Evolutionary conservation across 64 coral and sea anemone genomes (phyloP).

Genomic region (Pocillopora verrucosa): DNA sequence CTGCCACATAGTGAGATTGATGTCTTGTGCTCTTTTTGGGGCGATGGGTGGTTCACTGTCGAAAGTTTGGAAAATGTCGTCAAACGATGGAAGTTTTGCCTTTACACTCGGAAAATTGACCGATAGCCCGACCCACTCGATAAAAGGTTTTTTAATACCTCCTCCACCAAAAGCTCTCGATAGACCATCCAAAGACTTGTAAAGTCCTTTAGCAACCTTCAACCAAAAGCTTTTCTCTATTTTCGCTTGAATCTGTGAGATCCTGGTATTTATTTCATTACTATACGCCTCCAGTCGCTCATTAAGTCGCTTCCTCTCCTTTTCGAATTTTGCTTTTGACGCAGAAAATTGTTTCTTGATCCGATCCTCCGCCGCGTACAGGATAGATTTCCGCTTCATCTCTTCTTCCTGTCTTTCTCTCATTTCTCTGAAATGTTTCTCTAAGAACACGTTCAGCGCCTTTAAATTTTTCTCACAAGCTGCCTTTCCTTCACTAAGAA

Average conservation of each 20-base stretch:
- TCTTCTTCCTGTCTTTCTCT: constrained; percentile 48
- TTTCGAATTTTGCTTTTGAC: constrained; percentile 36
- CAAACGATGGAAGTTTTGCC: constrained; percentile 46
- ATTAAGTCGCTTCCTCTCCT: constrained; percentile 43
- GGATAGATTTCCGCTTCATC: constrained; percentile 56
- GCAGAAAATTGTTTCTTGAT: constrained; percentile 48
- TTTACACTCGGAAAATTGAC: constrained; percentile 56
- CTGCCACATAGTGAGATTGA: constrained; percentile 7
- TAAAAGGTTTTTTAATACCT: constrained; percentile 61
- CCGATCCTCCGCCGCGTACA: constrained; percentile 37
- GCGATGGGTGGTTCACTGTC: constrained; percentile 3
- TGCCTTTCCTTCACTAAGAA: constrained; percentile 56
- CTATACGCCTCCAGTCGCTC: constrained; percentile 6
- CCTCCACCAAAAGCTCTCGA: constrained; percentile 36
- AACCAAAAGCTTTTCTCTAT: constrained; percentile 70
- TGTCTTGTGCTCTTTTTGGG: background rate
- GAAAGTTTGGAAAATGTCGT: constrained; percentile 53
- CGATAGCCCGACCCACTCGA: constrained; percentile 71
- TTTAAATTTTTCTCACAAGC: constrained; percentile 63
- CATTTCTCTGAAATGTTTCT: constrained; percentile 52
- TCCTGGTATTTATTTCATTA: constrained; percentile 67
- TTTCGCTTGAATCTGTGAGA: constrained; percentile 49
- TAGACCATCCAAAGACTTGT: constrained; percentile 23
- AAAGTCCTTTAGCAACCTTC: constrained; percentile 55
- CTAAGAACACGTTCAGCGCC: constrained; percentile 46